phyloP scores from a whole-genome alignment of 2,888 invertebrate species.

The Phorcus lineatus region DNA sequence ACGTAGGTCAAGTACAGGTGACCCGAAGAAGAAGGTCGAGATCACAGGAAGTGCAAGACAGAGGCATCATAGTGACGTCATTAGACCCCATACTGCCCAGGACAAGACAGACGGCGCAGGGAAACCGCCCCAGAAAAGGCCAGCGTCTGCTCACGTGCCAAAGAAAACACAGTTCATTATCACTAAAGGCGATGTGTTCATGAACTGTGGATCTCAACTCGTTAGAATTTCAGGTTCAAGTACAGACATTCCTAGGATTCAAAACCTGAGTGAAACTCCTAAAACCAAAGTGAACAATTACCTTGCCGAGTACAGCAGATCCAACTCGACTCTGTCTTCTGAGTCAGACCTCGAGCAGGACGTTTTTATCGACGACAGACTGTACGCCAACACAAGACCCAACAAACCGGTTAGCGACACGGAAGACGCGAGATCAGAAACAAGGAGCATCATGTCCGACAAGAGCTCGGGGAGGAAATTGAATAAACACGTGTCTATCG shows the following conservation, averaged over 20 bases:
- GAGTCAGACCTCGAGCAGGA: background rate
- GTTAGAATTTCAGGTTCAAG: background rate
- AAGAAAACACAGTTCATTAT: background rate
- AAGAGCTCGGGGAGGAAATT: background rate
- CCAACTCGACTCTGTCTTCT: background rate
- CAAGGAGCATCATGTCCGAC: background rate
- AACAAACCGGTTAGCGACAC: background rate
- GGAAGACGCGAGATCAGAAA: background rate
- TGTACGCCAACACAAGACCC: background rate
- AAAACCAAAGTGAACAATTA: background rate
- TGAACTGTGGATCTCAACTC: background rate
- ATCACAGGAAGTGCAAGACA: background rate
- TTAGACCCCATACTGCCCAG: background rate
- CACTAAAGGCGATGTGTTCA: background rate
- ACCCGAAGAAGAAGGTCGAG: background rate
- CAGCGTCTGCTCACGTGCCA: background rate
- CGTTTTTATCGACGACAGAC: background rate
- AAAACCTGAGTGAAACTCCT: background rate
- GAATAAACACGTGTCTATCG: slow-evolving; percentile 2
- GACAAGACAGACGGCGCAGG: background rate
- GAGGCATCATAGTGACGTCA: slow-evolving; percentile 2
- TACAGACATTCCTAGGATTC: background rate
- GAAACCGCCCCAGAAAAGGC: background rate
- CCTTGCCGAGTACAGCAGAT: background rate
- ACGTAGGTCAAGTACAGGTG: background rate